Evolutionary conservation across 2,113 vertebrate species (phyloP).

Genomic region (Carassius carassius): DNA sequence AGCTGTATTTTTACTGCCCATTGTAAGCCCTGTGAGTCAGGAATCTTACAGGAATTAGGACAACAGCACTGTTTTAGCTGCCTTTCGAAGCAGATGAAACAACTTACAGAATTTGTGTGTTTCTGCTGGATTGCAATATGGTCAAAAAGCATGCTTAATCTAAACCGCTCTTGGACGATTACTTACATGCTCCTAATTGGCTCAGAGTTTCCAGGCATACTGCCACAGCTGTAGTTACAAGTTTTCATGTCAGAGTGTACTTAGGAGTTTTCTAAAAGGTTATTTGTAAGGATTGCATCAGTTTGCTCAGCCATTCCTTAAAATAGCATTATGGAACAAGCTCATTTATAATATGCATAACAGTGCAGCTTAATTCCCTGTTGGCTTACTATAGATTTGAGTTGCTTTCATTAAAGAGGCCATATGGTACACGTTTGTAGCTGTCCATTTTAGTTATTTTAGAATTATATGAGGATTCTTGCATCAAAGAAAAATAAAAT

Average conservation of each 20-base stretch:
- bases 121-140: not conserved
- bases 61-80: not conserved
- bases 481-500: not conserved
- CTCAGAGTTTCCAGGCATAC: slow-evolving; percentile 8
- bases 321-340: slow-evolving; percentile 10
- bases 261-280: slow-evolving; percentile 14
- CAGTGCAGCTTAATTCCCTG: not conserved
- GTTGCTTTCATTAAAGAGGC: not conserved
- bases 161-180: not conserved
- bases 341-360: slow-evolving; percentile 13
- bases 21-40: not conserved
- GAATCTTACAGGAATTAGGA: not conserved
- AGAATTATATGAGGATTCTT: not conserved
- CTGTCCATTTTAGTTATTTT: not conserved
- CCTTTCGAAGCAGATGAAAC: not conserved
- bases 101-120: not conserved
- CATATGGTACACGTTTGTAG: not conserved
- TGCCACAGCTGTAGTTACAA: not conserved
- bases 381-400: not conserved
- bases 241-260: not conserved
- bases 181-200: slow-evolving; percentile 3
- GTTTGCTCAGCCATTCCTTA: not conserved
- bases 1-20: not conserved
- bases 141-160: not conserved
- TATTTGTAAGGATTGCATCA: slow-evolving; percentile 17